A percentile compares a stretch with the other conserved stretches of the same genome.
Evolutionary conservation across 1,140 invertebrate species (phyloP).

Genomic region (Maconellicoccus hirsutus): DNA sequence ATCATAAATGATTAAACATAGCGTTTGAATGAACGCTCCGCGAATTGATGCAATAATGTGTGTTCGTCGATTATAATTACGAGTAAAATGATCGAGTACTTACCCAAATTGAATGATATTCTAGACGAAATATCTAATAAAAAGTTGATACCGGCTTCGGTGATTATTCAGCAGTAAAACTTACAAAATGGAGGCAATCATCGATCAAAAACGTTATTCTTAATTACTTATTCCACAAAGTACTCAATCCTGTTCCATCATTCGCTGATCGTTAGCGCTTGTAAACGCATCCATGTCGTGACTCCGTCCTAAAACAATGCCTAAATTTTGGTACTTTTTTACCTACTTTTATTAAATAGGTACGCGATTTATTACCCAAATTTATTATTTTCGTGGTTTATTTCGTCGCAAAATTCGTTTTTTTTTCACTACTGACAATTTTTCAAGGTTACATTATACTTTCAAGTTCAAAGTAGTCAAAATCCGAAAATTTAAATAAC

Average conservation of each 20-base stretch:
- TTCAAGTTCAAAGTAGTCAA: no score
- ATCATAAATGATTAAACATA: background rate
- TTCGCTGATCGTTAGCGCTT: background rate
- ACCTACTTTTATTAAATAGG: no score
- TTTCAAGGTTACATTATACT: no score
- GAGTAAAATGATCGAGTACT: background rate
- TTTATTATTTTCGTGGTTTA: no score
- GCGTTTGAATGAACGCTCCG: background rate
- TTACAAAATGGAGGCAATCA: constrained; percentile 20
- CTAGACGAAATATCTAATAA: background rate
- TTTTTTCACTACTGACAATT: no score
- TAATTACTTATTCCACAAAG: background rate
- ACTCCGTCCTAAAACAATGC: background rate
- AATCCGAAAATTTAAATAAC: no score
- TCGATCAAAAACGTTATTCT: constrained; percentile 3
- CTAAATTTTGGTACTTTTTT: background rate
- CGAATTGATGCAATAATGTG: background rate
- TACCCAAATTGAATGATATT: background rate
- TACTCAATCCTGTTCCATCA: background rate
- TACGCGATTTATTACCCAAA: no score
- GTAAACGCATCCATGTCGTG: background rate
- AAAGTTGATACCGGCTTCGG: background rate
- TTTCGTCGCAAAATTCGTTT: no score
- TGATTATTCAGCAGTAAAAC: background rate
- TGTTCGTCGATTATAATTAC: background rate